Base-by-base conservation (phyloP, 1,140 invertebrate genomes). In the Neoseiulus cucumeris region DNA sequence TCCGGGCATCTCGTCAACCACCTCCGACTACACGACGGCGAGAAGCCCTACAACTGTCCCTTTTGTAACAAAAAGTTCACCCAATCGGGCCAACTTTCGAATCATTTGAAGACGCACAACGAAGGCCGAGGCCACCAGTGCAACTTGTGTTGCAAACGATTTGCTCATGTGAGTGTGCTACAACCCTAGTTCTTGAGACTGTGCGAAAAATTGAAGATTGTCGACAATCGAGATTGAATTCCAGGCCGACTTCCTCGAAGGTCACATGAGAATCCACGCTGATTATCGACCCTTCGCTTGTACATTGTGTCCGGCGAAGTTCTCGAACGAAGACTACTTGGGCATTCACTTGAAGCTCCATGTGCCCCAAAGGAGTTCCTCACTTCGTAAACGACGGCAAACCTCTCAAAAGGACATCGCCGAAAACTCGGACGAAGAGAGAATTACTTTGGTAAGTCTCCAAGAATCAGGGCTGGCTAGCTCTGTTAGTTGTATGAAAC, bases 21-120 rank as follows among this genome's bases (percentile, higher is more conserved):
- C 79, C 79, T 86, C 68, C 82, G 87, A 73, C 85, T 84, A 12
- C 88, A 96, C 75, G 94, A 91, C 0, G 87, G 87, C 7, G 80
- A 83, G 68, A 86, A 87, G 72, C 88, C 87, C 0, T 87, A 85
- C 76, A 81, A 82, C 75, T 93, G 89, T 73, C 76, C 80, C 12
- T 79, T 84, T 64, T 92, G 89, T 72, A 78, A 81, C 22, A 82
- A 86, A 64, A 68, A 71, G 1, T 76, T 76, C 69, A 72, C 51
- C 22, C 51, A 59, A 9, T 59, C 51, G 14, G 72, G 1, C 74
- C 51, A 59, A 18, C 33, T 59, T 14, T 25, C 51, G 14, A 59
- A 33, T 33, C 51, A 59, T 25, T 25, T 33, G 22, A 59, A 59
- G 33, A 59, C 33, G 51, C 51, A 59, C 51, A 59, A 59, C 9